Conservation (phyloP, 2,113 vertebrate genomes). For the Pandion haliaetus region DNA sequence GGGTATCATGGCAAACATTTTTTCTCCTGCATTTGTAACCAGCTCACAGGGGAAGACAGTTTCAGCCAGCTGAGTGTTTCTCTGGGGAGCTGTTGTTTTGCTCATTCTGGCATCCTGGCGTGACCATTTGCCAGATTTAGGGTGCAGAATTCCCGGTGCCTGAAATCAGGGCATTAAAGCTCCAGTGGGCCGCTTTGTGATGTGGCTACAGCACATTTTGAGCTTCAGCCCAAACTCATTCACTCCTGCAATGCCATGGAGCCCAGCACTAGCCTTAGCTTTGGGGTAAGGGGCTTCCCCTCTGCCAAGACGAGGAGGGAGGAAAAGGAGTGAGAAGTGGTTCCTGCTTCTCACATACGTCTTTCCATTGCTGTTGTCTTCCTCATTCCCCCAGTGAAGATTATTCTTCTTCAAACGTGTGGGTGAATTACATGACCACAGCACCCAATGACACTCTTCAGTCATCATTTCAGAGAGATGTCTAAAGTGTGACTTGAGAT, state of each 20-base stretch:
- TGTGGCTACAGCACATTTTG: rapidly evolving
- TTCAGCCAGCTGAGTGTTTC: neutral
- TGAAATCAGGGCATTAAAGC: neutral
- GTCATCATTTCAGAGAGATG: neutral
- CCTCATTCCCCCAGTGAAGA: neutral
- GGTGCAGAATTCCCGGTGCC: neutral
- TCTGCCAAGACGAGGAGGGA: neutral
- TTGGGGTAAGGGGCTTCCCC: neutral
- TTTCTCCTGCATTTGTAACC: neutral
- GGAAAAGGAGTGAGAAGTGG: neutral
- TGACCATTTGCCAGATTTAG: neutral
- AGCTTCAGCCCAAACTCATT: neutral
- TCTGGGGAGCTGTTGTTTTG: neutral
- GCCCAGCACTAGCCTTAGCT: neutral
- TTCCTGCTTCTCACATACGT: neutral
- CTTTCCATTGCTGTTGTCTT: neutral
- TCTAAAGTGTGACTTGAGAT: neutral
- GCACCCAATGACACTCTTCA: neutral
- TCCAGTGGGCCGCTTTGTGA: neutral
- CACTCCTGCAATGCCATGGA: neutral
- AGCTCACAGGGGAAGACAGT: neutral
- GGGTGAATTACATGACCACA: neutral
- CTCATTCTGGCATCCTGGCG: neutral
- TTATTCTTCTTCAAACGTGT: neutral
- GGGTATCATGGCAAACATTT: neutral